phyloP scores from a whole-genome alignment of 2,113 vertebrate genomes.

The Rafetus swinhoei region DNA sequence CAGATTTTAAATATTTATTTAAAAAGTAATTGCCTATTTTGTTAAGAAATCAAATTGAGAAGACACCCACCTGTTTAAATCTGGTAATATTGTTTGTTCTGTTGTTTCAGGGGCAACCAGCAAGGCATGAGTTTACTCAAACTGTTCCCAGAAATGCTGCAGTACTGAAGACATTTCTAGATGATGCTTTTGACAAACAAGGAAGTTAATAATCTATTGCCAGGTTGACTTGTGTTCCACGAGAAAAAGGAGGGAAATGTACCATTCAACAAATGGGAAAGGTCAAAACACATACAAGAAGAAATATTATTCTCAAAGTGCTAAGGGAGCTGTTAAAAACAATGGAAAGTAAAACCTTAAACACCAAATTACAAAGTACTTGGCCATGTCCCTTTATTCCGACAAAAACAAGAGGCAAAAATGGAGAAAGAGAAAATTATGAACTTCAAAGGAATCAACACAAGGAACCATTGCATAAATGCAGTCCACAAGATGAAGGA shows the following conservation, averaged over 20 bases:
- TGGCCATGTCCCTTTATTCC: background rate
- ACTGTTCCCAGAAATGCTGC: background rate
- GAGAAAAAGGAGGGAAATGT: background rate
- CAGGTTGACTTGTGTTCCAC: background rate
- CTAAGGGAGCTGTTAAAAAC: background rate
- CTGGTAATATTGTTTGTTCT: background rate
- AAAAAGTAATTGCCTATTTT: constrained; percentile 5
- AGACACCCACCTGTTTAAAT: background rate
- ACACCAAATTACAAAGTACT: background rate
- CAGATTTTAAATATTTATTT: background rate
- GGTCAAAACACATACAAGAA: background rate
- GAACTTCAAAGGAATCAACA: background rate
- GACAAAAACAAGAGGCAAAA: background rate
- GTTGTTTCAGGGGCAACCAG: background rate
- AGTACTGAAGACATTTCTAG: background rate
- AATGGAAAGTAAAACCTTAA: background rate
- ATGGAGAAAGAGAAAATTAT: background rate
- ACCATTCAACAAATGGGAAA: background rate
- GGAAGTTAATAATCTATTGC: background rate
- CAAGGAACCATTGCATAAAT: background rate
- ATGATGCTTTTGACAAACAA: background rate
- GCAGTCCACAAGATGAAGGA: background rate
- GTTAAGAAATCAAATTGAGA: constrained; percentile 15
- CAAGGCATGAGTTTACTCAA: constrained; percentile 4
- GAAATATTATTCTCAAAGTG: background rate